These are phyloP conservation scores for Dryococelus australis DNA, from an alignment of 2,888 invertebrate species.

Conservation along the genomic window DNA sequence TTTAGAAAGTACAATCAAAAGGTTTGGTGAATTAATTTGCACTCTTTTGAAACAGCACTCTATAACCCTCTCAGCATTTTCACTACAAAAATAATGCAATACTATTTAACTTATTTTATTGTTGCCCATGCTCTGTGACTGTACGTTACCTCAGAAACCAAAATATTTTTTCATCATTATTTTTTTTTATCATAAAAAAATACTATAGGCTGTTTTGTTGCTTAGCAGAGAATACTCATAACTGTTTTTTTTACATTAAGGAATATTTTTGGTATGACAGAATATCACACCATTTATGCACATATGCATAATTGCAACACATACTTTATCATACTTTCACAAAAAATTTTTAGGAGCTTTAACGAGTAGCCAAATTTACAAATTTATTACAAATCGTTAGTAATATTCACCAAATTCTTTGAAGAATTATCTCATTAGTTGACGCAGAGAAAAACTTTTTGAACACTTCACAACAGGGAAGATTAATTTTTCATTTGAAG, in stretches of 20 bases:
- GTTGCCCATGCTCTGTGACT: neutral
- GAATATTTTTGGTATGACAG: neutral
- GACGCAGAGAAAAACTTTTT: no score
- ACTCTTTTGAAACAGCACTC: no score
- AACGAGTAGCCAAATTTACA: no score
- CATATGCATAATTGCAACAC: neutral
- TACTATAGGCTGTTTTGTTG: neutral
- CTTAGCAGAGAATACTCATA: neutral
- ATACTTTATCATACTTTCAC: no score
- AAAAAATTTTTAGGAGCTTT: no score
- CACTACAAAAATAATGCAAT: neutral
- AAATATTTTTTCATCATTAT: neutral
- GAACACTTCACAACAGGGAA: neutral
- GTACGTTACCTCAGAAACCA: neutral
- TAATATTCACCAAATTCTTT: no score
- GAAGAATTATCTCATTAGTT: no score
- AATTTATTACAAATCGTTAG: no score
- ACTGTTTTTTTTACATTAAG: neutral
- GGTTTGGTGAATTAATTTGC: neutral
- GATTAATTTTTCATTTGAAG: neutral
- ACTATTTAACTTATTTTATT: neutral
- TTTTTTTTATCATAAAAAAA: neutral
- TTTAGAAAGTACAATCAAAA: neutral
- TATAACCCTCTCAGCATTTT: neutral
- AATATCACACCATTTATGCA: neutral